A percentile compares a stretch with the other conserved stretches of the same genome.
Evolutionary conservation across 1,140 invertebrate species (phyloP).

Genomic region (Heliconius hermathena): DNA sequence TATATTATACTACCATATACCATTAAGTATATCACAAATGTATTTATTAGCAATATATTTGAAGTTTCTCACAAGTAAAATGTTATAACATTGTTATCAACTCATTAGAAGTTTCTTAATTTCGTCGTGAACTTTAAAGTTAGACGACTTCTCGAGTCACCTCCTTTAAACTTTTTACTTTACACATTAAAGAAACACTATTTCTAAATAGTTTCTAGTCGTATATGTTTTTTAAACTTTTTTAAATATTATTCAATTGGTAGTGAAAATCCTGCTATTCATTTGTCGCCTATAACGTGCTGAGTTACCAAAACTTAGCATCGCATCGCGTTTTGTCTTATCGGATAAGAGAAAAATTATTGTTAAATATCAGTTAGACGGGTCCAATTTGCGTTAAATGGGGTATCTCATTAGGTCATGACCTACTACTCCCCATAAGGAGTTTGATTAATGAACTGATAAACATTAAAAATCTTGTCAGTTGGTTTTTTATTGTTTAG

Average conservation of each 20-base stretch:
- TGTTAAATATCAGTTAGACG: not conserved
- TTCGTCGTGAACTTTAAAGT: constrained; percentile 36
- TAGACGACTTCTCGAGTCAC: constrained; percentile 16
- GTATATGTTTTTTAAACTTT: not conserved
- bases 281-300: not conserved
- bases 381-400: no score
- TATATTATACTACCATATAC: no score
- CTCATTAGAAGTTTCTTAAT: constrained; percentile 30
- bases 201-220: not conserved
- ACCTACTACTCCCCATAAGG: no score
- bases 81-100: constrained; percentile 27
- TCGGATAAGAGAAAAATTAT: not conserved
- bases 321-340: not conserved
- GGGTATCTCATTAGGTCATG: no score
- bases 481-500: no score
- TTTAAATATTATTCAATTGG: not conserved
- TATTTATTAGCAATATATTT: no score
- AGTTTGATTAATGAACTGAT: not conserved
- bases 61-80: not conserved
- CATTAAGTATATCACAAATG: no score
- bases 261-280: no score
- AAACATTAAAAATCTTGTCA: no score
- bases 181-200: constrained; percentile 9
- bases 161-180: not conserved
- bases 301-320: not conserved